Evolutionary conservation across 2,113 vertebrate species (phyloP), one percentile per base, ranked within the genome.

Genomic region (Coregonus clupeaformis): DNA sequence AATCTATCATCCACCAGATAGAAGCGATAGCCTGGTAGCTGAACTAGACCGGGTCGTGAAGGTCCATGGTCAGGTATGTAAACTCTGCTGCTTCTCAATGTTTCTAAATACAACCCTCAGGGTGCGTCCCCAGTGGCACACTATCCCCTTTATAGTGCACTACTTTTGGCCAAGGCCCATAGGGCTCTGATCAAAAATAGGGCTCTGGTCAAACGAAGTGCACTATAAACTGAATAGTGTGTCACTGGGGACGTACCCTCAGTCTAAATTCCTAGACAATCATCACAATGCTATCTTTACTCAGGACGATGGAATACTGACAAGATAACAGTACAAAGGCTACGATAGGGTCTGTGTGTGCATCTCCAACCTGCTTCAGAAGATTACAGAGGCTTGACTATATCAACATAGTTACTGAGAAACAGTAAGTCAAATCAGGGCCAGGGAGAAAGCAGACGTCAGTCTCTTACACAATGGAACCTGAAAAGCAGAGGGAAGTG

Each of bases 261-360:
- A 45, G 42, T 45, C 42, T 55, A 55, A 55, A 77, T 69, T 81
- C 70, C 42, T 42, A 80, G 78, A 78, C 72, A 85, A 78, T 78
- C 84, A 52, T 14, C 13, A 71, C 66, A 57, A 63, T 79, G 81
- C 74, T 72, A 77, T 72, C 76, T 72, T 75, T 63, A 81, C 3
- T n/a, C 75, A 80, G 71, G 57, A 60, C 2, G 18, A 85, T 72
- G 82, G 82, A 89, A 3, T 13, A 79, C 76, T 81, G 86, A 83
- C 85, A 81, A 74, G 74, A 64, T 70, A 78, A 72, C 24, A 82
- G 86, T 84, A 83, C 83, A 84, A 49, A 68, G 81, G 71, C 78
- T 71, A 62, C 3, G 77, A 89, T 85, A 82, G 89, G 73, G 69
- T 52, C 69, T 71, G 63, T 62, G 63, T 75, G 57, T 78, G 72